Conservation (phyloP, 2,797 vertebrate species). For the Tinamus major region DNA sequence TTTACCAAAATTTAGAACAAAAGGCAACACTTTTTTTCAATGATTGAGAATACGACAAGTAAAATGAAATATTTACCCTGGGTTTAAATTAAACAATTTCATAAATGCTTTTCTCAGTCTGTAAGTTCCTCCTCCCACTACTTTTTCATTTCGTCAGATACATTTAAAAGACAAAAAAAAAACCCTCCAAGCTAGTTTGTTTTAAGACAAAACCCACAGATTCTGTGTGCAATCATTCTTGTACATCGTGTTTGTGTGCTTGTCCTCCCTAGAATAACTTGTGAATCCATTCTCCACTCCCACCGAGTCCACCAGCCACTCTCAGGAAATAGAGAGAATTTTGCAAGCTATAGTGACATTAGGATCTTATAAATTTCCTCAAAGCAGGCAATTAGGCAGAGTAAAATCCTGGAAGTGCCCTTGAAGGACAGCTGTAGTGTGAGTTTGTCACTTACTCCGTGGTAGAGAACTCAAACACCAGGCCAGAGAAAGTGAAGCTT, state of each 20-base stretch:
- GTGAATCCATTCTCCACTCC: neutral
- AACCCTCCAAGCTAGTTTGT: accelerated
- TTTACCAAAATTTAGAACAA: neutral
- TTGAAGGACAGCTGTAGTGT: neutral
- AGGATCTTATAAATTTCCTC: neutral
- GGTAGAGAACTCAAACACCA: neutral
- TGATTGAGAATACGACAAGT: neutral
- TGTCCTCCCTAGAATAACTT: neutral
- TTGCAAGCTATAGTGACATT: neutral
- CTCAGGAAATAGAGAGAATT: neutral
- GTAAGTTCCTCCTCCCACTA: accelerated
- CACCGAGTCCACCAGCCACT: neutral
- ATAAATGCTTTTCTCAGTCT: neutral
- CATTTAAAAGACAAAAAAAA: neutral
- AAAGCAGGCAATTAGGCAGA: neutral
- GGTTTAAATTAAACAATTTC: neutral
- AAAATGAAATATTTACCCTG: neutral
- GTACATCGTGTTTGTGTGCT: neutral
- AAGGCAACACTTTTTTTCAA: neutral
- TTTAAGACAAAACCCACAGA: neutral
- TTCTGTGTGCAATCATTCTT: neutral
- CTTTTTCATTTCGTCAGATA: neutral
- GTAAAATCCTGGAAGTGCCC: neutral
- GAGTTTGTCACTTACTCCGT: neutral
- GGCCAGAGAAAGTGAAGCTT: neutral